Evolutionary conservation across 2,888 invertebrate species (phyloP).

Genomic region (Pogonocherus hispidulus): DNA sequence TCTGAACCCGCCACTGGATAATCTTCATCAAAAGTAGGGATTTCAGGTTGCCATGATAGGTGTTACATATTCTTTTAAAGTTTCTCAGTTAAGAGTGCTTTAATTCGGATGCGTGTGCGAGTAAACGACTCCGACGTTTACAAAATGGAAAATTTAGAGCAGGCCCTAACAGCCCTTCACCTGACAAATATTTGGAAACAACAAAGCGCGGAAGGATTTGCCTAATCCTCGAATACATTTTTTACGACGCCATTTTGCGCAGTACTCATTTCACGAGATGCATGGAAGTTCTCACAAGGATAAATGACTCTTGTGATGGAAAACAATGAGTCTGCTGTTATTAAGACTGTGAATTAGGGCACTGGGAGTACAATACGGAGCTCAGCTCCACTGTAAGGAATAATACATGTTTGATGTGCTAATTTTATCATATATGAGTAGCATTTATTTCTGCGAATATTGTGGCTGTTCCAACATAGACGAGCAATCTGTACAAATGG

Average conservation of each 20-base stretch:
- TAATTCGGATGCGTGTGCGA: too few species aligned
- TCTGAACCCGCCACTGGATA: too few species aligned
- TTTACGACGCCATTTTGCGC: neutral
- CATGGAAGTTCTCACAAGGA: neutral
- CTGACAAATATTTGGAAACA: too few species aligned
- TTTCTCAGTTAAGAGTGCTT: too few species aligned
- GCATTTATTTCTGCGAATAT: neutral
- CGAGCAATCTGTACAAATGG: neutral
- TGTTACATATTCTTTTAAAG: too few species aligned
- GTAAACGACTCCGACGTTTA: too few species aligned
- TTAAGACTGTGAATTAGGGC: constrained; percentile 3
- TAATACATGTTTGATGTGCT: neutral
- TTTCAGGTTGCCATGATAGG: too few species aligned
- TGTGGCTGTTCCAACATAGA: neutral
- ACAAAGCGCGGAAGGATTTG: neutral
- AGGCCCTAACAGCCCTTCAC: too few species aligned
- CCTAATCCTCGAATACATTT: neutral
- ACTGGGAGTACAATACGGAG: neutral
- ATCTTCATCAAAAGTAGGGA: too few species aligned
- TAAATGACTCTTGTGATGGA: neutral
- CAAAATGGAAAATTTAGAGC: too few species aligned
- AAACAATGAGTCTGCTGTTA: constrained; percentile 11
- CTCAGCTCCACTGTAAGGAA: too few species aligned
- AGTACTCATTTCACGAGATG: neutral
- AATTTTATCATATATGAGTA: neutral